Evolutionary conservation across 2,113 vertebrate species (phyloP), one percentile per base, ranked within the genome.

Genomic region (Mixornis gularis): DNA sequence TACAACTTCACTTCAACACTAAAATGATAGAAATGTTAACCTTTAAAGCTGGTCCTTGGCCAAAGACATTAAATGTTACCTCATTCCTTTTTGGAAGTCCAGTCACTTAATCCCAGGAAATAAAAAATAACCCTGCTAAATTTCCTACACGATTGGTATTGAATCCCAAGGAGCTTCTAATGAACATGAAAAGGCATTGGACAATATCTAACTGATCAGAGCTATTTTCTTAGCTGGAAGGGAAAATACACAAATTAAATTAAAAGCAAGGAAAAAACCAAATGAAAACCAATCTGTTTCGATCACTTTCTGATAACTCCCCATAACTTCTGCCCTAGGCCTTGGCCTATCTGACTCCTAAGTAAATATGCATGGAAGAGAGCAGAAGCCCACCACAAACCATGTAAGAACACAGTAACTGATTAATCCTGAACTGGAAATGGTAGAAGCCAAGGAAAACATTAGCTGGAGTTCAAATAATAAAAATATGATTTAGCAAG

Each of bases 351-450:
- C 70, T 91, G 81, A 78, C 78, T 94, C 41, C 68, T 74, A 60
- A 91, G 79, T 79, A 94, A 94, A 91, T 22, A 83, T 29, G 30
- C 81, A 59, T 85, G 30, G 83, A 92, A 90, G n/a, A 78, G 46
- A 81, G 83, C 65, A 92, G 80, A 90, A 97, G n/a, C 46, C 62
- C 89, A 76, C 55, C 59, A 87, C 49, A 79, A 80, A 90, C 53
- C 48, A 30, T 79, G 59, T 89, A 90, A 83, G 94, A 91, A 74
- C 34, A 83, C 34, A 92, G 71, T 66, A 78, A 87, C 36, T 77
- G 91, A 91, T 94, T 95, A 94, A 93, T 95, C 70, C 89, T 93
- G 69, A 94, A 89, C 76, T 91, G 94, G 89, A 95, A 96, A 93
- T 71, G 43, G 63, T 40, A 87, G 74, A 89, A 87, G 68, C 90